Evolutionary conservation across 2,888 invertebrate genomes (phyloP), one percentile per base, ranked within the genome.

Genomic region (Acleris literana): DNA sequence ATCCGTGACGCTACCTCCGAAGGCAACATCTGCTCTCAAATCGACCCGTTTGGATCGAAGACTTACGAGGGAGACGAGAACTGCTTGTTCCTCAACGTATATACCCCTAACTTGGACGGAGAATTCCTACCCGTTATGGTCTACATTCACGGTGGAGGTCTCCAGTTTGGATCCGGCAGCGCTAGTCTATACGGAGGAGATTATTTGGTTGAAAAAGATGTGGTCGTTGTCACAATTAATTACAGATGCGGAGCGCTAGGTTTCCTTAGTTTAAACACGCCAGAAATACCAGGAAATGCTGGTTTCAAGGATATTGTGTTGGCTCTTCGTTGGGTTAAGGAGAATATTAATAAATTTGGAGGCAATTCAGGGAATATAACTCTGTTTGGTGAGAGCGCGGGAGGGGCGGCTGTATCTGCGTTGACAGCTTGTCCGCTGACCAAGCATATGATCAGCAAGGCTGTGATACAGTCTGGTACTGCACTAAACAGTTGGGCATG

Each of bases 61-160:
- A 74, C 84, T 4, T 91, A 91, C 68, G 75, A 84, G 0, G 95
- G 95, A 0, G 88, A 84, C 59, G 96, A 96, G 73, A 95, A 96
- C 81, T 96, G 96, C 73, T 90, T 96, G 0, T 95, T 94, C 78
- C 86, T 96, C 2, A 96, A 95, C 78, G 93, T 96, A 0, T 95
- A 94, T 83, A 94, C 94, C 0, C 95, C 95, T 0, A 93, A 90
- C 70, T 80, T 95, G 55, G 92, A 93, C 55, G 84, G 86, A 0
- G 85, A 83, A 1, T 86, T 88, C 75, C 83, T 90, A 0, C 94
- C 94, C 0, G 94, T 94, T 7, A 94, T 94, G 93, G 80, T 94
- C 2, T 94, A 82, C 80, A 86, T 94, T 58, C 94, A 94, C 53
- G 94, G 94, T 2, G 94, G 94, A 0, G 93, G 88, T 0, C 93